These are phyloP conservation scores for Archocentrus centrarchus DNA, from an alignment of 2,113 vertebrate species.

Conservation along the genomic window DNA sequence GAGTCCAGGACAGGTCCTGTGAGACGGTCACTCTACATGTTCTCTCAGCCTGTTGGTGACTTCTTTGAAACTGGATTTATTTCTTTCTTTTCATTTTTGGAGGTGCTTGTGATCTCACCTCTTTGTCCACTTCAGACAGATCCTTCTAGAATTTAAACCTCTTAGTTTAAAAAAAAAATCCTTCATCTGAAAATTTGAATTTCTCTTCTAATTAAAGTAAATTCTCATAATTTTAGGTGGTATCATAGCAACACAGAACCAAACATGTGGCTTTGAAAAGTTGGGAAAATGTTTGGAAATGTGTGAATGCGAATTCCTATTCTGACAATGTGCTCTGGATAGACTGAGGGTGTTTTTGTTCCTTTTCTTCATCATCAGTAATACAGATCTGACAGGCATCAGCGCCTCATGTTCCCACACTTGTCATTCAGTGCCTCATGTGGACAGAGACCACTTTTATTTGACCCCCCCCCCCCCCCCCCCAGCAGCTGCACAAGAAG, in stretches of 20 bases:
- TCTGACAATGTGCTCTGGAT: background rate
- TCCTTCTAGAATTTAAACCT: background rate
- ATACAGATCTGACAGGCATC: background rate
- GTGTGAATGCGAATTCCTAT: background rate
- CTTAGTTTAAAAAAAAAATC: background rate
- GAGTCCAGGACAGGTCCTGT: too few relatives aligned
- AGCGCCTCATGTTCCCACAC: background rate
- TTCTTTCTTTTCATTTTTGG: background rate
- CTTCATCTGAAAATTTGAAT: too few relatives aligned
- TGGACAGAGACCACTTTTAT: background rate
- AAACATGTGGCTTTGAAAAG: background rate
- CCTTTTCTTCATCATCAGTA: background rate
- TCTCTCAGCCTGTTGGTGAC: background rate
- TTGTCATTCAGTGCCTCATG: background rate
- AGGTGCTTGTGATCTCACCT: background rate
- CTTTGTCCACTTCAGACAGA: background rate
- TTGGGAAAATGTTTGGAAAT: conserved; percentile 25
- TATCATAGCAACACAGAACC: background rate
- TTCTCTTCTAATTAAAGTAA: too few relatives aligned
- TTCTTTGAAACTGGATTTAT: background rate
- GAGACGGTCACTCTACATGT: too few relatives aligned
- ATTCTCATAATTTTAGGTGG: background rate
- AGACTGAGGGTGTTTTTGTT: background rate
- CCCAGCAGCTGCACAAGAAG: conserved; percentile 39
- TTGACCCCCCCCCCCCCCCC: background rate